phyloP scores from a whole-genome alignment of 1,140 invertebrate genomes.

The Matsumurasca onukii region DNA sequence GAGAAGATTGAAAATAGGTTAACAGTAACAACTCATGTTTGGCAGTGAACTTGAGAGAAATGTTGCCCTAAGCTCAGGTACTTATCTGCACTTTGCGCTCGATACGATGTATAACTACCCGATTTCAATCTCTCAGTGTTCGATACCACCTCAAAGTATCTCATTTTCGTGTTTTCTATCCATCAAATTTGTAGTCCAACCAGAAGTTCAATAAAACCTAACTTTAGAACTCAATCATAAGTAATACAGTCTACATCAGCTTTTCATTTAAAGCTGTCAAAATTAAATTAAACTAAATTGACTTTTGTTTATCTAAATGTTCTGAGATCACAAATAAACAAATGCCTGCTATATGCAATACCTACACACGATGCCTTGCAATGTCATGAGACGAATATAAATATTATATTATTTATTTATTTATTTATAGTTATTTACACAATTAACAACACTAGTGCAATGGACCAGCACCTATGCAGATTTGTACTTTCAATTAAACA shows the following conservation, averaged over 20 bases:
- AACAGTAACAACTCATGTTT: too few relatives aligned
- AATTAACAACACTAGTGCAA: constrained; percentile 17
- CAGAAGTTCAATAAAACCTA: neutral
- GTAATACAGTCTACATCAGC: too few relatives aligned
- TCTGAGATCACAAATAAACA: constrained; percentile 27
- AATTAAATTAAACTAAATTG: constrained; percentile 16
- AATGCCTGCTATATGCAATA: constrained; percentile 15
- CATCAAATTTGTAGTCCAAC: too few relatives aligned
- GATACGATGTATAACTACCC: too few relatives aligned
- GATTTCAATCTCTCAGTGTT: too few relatives aligned
- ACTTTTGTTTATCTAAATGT: constrained; percentile 10
- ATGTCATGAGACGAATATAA: constrained; percentile 16
- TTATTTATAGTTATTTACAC: too few relatives aligned
- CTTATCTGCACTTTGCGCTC: too few relatives aligned
- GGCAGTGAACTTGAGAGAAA: too few relatives aligned
- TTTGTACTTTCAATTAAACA: constrained; percentile 22
- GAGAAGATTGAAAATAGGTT: too few relatives aligned
- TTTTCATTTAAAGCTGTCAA: constrained; percentile 9
- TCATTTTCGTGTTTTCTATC: too few relatives aligned
- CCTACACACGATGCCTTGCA: neutral
- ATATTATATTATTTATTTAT: constrained; percentile 22
- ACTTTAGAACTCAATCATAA: constrained; percentile 2
- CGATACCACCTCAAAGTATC: too few relatives aligned
- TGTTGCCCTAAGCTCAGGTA: too few relatives aligned
- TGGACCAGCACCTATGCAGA: neutral